Base-by-base conservation (phyloP, 2,113 vertebrate genomes). In the Carollia perspicillata region DNA sequence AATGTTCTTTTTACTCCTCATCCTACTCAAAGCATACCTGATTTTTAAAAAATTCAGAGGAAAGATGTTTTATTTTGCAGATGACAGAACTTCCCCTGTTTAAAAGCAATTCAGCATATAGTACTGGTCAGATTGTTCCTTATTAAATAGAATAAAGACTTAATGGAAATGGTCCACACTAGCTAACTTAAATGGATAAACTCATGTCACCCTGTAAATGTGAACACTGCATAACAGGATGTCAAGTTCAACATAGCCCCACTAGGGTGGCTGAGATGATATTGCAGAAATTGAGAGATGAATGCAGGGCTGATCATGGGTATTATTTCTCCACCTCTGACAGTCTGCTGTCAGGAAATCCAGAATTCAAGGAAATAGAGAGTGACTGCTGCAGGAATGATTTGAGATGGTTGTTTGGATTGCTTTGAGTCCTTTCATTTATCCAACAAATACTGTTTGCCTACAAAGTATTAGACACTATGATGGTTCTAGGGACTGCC, bases 21-120 rank as follows among this genome's bases (percentile, higher is more conserved):
- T 35, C 22, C 47, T 8, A 60, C 89, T 95, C 80, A 92, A 95
- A 80, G 65, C 93, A 69, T 49, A 47, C 42, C 84, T 75, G 66
- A 1, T 55, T 33, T 30, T 33, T 77, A 37, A 30, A 88, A 0
- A 37, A 16, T 37, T 88, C 26, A 33, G 55, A 63, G 33, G 95
- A 93, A 95, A 97, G 53, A 89, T 1, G 5, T 63, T 95, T 78
- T 51, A 47, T 74, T 93, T 49, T 66, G n/a, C 83, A 95, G 77
- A 89, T 60, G 95, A 26, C 2, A 8, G 78, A 89, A 94, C 23
- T 94, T 96, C 30, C 33, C 35, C 74, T 53, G 13, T 84, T 97
- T 92, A 94, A 93, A 97, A 97, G 84, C 89, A 88, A 90, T 93
- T 96, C 84, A 93, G 35, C 51, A 53, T 23, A 35, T 4, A 58